phyloP scores from a whole-genome alignment of 64 coral and sea anemone genomes.

The Pocillopora damicornis region DNA sequence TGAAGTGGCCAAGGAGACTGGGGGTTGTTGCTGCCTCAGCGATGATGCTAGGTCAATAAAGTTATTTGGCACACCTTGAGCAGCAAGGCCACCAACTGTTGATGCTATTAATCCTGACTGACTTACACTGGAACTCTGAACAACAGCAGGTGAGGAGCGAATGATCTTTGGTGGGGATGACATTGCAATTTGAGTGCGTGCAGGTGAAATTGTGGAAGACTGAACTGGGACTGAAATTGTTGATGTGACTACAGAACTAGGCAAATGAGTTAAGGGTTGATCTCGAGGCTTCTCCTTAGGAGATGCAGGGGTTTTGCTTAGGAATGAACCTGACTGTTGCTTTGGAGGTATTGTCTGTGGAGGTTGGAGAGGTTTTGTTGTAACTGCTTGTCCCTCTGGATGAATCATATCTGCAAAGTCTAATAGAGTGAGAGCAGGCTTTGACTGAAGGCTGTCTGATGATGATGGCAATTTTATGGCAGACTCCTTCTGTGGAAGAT shows the following conservation, averaged over 20 bases:
- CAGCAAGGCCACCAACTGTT: constrained; percentile 9
- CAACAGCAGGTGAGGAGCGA: constrained; percentile 14
- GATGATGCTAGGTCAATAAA: constrained; percentile 53
- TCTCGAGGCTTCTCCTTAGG: constrained; percentile 62
- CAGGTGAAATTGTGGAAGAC: constrained; percentile 26
- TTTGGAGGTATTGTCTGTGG: constrained; percentile 35
- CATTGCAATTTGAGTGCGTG: constrained; percentile 21
- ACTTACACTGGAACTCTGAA: neutral
- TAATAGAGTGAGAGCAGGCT: constrained; percentile 71
- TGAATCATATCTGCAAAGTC: constrained; percentile 85
- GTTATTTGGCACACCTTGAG: constrained; percentile 35
- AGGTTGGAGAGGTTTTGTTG: constrained; percentile 35
- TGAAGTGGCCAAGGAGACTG: constrained; percentile 9
- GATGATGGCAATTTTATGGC: constrained; percentile 6
- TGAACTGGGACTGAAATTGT: constrained; percentile 61
- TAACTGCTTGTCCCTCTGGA: constrained; percentile 34
- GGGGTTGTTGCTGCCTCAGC: constrained; percentile 29
- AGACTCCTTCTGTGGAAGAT: constrained; percentile 12
- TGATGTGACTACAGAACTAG: constrained; percentile 46
- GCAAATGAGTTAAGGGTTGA: constrained; percentile 36
- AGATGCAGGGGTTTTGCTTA: constrained; percentile 51
- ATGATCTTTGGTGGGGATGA: constrained; percentile 52
- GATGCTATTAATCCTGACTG: constrained; percentile 2
- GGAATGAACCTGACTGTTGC: constrained; percentile 38
- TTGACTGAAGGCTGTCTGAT: constrained; percentile 40